Evolutionary conservation across 2,113 vertebrate species (phyloP), one percentile per base, ranked within the genome.

Genomic region (Pampusana beccarii): DNA sequence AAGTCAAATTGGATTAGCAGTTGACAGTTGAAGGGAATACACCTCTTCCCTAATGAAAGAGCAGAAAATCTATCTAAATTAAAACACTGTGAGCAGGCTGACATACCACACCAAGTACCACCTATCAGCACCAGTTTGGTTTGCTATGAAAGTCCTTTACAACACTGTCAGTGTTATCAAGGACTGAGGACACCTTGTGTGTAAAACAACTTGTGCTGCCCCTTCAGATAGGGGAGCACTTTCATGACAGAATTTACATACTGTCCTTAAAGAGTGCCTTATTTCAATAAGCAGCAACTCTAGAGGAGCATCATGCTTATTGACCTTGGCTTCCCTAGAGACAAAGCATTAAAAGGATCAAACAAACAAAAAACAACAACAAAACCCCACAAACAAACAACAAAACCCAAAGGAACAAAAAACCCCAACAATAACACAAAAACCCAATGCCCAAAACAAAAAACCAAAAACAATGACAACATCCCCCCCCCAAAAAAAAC

Each of bases 41-140:
- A 54, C 2, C 29, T 58, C 38, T 71, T 56, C 31, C 38, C 19
- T 36, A 79, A 54, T 1, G 25, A 16, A 18, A 36, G 26, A 71
- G 16, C 0, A 0, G 34, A 10, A 70, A 73, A 67, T 19, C 34
- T 36, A 10, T 8, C 31, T 51, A 33, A 57, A 33, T 18, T 12
- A 60, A 33, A 31, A 60, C 24, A 50, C 16, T 36, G 12, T 31
- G 25, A 83, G 28, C 48, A 87, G 72, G 16, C 29, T 72, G 58
- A 69, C 28, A 19, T 14, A 40, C 33, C 57, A 7, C 25, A 54
- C n/a, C n/a, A 83, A 80, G 67, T 44, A 60, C 19, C 23, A 66
- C 40, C 40, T 79, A 10, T 38, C 24, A 70, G 17, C 46, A 66
- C 46, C 40, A 46, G 29, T 5, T 54, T 69, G 46, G 44, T 21